phyloP scores from a whole-genome alignment of 2,113 vertebrate genomes.

The Aegithalos caudatus region DNA sequence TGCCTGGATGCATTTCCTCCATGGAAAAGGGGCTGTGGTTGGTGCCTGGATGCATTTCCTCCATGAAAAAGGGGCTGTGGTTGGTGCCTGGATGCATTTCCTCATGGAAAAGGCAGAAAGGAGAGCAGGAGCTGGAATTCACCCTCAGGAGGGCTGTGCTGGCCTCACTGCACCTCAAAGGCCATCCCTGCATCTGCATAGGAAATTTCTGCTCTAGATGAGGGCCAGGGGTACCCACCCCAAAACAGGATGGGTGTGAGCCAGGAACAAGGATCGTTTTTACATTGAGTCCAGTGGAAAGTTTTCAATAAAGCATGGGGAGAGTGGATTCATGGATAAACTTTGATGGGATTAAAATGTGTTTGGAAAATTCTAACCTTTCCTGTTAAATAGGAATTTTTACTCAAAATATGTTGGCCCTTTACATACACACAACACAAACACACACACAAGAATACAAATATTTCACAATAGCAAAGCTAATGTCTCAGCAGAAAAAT shows the following conservation, averaged over 20 bases:
- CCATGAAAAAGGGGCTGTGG: too few relatives aligned
- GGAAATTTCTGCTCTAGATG: background rate
- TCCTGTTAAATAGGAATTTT: background rate
- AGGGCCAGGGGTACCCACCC: background rate
- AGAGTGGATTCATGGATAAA: background rate
- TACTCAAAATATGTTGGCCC: background rate
- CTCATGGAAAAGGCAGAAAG: background rate
- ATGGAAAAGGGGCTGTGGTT: too few relatives aligned
- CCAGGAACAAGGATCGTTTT: background rate
- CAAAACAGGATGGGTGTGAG: background rate
- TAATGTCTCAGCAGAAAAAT: background rate
- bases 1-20: too few relatives aligned
- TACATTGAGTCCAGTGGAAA: background rate
- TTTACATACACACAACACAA: background rate
- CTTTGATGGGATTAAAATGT: background rate
- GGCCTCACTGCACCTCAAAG: background rate
- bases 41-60: too few relatives aligned
- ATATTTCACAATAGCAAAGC: background rate
- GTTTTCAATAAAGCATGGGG: background rate
- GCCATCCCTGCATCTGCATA: background rate
- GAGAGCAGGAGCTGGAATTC: background rate
- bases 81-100: background rate
- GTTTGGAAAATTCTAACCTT: background rate
- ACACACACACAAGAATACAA: background rate
- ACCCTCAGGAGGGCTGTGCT: background rate